Conservation (phyloP, 2,888 invertebrate species). For the Ochropleura leucogaster region DNA sequence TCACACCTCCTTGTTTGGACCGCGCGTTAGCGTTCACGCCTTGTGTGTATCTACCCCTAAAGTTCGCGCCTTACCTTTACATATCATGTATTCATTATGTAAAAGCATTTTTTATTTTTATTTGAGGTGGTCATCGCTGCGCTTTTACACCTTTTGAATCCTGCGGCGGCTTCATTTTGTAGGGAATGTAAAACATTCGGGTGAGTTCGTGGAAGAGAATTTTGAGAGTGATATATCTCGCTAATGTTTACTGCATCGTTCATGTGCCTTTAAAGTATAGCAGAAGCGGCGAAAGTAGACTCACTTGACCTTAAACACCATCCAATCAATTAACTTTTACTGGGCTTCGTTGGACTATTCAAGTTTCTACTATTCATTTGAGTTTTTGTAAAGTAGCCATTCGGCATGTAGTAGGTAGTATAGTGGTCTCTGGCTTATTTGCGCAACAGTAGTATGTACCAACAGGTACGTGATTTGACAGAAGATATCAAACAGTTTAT, state of each 20-base stretch:
- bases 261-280: background rate
- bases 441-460: too few species aligned
- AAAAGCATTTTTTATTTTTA: conserved; percentile 65
- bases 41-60: conserved; percentile 87
- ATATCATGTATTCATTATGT: conserved; percentile 85
- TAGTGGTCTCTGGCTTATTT: background rate
- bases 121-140: conserved; percentile 67
- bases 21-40: conserved; percentile 88
- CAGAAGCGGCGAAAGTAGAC: conserved; percentile 35
- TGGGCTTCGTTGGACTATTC: conserved; percentile 11
- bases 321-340: conserved; percentile 43
- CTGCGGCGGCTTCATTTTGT: conserved; percentile 56
- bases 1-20: conserved; percentile 89
- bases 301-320: conserved; percentile 32
- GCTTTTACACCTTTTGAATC: conserved; percentile 59
- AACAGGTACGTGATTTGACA: background rate
- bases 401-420: background rate
- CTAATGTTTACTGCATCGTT: conserved; percentile 7
- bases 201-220: conserved; percentile 41
- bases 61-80: conserved; percentile 86
- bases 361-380: conserved; percentile 1
- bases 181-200: conserved; percentile 39
- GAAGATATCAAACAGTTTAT: background rate
- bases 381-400: conserved; percentile 3
- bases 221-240: conserved; percentile 9